These are phyloP conservation scores for Semicossyphus pulcher DNA, from an alignment of 2,113 vertebrate genomes.

Conservation along the genomic window DNA sequence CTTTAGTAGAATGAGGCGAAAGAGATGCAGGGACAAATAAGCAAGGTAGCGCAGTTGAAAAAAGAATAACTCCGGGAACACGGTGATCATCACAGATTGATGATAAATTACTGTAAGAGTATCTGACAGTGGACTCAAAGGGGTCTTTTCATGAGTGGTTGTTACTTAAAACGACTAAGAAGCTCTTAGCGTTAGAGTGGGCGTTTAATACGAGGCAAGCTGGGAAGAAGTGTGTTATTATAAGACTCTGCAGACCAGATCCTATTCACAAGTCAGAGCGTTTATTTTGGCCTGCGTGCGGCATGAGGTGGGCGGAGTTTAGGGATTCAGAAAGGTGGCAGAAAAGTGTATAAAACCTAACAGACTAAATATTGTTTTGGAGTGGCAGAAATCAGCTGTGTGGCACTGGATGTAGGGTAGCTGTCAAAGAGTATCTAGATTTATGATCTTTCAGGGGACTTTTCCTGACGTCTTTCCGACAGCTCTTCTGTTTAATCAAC, in stretches of 20 bases:
- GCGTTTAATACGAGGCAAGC: slow-evolving; percentile 19
- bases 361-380: slow-evolving; percentile 1
- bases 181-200: slow-evolving; percentile 18
- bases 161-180: slow-evolving; percentile 30
- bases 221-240: slow-evolving; percentile 36
- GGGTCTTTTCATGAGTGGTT: slow-evolving; percentile 11
- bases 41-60: neutral
- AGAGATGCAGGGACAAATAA: neutral
- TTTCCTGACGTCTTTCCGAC: neutral
- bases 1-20: neutral
- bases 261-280: slow-evolving; percentile 6
- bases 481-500: slow-evolving; percentile 16
- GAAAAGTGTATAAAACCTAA: neutral
- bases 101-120: neutral
- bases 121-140: neutral
- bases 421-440: neutral
- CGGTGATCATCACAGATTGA: slow-evolving; percentile 8
- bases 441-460: neutral
- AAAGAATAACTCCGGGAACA: slow-evolving; percentile 8
- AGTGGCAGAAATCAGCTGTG: slow-evolving; percentile 8
- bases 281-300: slow-evolving; percentile 42
- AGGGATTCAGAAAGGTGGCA: slow-evolving; percentile 12
- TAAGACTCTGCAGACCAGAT: slow-evolving; percentile 18
- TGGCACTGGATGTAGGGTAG: neutral
- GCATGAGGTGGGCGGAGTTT: slow-evolving; percentile 31